Base-by-base conservation (phyloP, 2,113 vertebrate species). In the Nettapus auritus region DNA sequence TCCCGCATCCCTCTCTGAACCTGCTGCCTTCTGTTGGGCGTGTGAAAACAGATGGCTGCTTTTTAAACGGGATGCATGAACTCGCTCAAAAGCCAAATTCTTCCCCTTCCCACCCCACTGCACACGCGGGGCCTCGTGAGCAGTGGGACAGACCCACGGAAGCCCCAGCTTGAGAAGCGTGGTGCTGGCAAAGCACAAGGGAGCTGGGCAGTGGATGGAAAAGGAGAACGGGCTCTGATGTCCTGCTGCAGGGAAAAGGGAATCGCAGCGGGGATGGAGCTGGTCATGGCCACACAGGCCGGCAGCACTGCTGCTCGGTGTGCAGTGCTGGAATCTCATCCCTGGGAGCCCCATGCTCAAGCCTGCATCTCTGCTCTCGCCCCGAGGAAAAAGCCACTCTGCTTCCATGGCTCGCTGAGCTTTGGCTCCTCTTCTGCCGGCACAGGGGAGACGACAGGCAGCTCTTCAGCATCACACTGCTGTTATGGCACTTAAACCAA, bases 41-140 rank as follows among this genome's bases (percentile, higher is more conserved):
- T 71, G 88, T 55, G 94, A 18, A 79, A 96, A 23, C 93, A 94
- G 96, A 96, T 90, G 93, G 95, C 90, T 46, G 90, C 90, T 90
- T 88, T 76, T 74, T 42, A 25, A 92, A 64, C 0, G 86, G 80
- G 77, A 78, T 14, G 83, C 81, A 82, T 8, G 3, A 68, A 77
- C 93, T 93, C 86, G 8, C 83, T 76, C 60, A 78, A 93, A 94
- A 94, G 93, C 92, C 83, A 92, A 94, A 95, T 63, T 91, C 90
- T 23, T 83, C 62, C 77, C 81, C 75, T 82, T 68, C 73, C 50
- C 59, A 66, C 2, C 75, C 82, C 71, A 1, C 9, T 0, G 63
- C 93, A 83, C 85, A 93, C 94, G 77, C 52, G 3, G 88, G 82
- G 73, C 66, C 86, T 59, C 74, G 92, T 86, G 86, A 92, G 82